phyloP scores from a whole-genome alignment of 2,797 vertebrate genomes.

The Serranus cabrilla region DNA sequence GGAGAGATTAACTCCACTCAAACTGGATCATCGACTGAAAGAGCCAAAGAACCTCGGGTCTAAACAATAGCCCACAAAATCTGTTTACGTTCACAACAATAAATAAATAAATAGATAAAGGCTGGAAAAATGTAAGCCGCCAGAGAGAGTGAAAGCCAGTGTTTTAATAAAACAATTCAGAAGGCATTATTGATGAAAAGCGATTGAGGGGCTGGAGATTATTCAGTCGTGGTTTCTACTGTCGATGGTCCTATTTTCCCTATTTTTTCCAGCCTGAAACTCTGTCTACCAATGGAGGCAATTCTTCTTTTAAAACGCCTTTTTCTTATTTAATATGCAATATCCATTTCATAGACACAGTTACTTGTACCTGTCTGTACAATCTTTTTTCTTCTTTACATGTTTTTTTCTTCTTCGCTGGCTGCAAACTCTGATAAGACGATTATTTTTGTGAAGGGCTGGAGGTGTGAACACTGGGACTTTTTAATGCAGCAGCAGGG shows the following conservation, averaged over 20 bases:
- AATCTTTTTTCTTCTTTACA: no score
- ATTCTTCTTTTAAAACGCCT: slow-evolving; percentile 1
- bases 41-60: slow-evolving; percentile 48
- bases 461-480: background rate
- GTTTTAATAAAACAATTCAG: slow-evolving; percentile 60
- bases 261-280: background rate
- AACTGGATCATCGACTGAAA: slow-evolving; percentile 55
- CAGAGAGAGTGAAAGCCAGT: slow-evolving; percentile 38
- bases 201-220: slow-evolving; percentile 29
- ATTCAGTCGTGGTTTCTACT: slow-evolving; percentile 20
- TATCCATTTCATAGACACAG: background rate
- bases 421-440: no score
- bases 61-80: slow-evolving; percentile 59
- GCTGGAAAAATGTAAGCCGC: slow-evolving; percentile 33
- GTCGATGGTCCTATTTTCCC: background rate
- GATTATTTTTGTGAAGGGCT: background rate
- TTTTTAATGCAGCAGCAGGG: no score
- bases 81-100: slow-evolving; percentile 52
- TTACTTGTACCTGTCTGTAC: no score
- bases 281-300: background rate
- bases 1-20: slow-evolving; percentile 56
- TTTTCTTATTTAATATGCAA: slow-evolving; percentile 16
- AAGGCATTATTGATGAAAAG: slow-evolving; percentile 59
- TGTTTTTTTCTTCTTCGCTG: no score
- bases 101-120: slow-evolving; percentile 48